These are phyloP conservation scores for Anas acuta DNA, from an alignment of 2,797 vertebrate genomes.

Conservation along the genomic window DNA sequence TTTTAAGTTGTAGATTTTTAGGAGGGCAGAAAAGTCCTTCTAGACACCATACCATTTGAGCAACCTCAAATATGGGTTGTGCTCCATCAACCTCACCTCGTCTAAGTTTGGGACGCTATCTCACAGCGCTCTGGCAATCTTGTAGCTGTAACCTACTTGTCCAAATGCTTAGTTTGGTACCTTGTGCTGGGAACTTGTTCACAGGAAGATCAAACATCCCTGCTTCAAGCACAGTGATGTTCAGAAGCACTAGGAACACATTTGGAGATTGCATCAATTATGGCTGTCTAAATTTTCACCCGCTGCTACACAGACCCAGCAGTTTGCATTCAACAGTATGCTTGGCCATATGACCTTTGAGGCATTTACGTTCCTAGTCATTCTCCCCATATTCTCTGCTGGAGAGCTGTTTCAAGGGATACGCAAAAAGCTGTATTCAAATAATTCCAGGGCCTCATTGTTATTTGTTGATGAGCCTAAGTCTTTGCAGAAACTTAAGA, in stretches of 20 bases:
- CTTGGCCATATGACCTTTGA: background rate
- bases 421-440: background rate
- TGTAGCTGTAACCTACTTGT: accelerated
- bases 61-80: background rate
- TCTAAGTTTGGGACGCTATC: accelerated
- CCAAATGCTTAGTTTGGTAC: background rate
- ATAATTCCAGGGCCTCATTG: background rate
- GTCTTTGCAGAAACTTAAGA: background rate
- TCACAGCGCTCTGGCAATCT: background rate
- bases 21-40: background rate
- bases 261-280: background rate
- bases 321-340: background rate
- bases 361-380: background rate
- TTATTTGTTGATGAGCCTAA: background rate
- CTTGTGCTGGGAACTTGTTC: background rate
- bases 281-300: background rate
- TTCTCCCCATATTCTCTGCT: background rate
- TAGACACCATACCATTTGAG: background rate
- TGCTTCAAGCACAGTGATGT: background rate
- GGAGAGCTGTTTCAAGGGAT: background rate
- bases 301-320: background rate
- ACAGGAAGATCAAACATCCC: background rate
- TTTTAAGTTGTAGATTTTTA: background rate
- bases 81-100: background rate
- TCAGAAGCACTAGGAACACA: background rate